These are phyloP conservation scores for Latrodectus geometricus DNA, from an alignment of 1,140 invertebrate species.

Conservation along the genomic window DNA sequence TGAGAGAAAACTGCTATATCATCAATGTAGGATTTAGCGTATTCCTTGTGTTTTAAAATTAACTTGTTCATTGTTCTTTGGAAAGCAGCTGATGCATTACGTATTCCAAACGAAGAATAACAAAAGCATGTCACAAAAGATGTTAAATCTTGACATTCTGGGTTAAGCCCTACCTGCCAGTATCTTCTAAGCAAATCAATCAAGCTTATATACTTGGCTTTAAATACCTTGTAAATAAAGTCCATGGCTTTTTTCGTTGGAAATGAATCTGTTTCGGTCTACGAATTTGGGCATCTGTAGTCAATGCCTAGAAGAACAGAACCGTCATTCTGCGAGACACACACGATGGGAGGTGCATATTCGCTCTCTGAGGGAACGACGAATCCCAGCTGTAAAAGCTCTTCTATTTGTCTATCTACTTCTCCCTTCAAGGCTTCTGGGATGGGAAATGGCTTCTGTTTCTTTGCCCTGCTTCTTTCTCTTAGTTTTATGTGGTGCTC, in stretches of 20 bases:
- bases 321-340: slow-evolving; percentile 71
- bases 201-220: neutral
- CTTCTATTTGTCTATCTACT: slow-evolving; percentile 41
- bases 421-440: slow-evolving; percentile 43
- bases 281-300: slow-evolving; percentile 70
- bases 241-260: slow-evolving; percentile 37
- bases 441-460: slow-evolving; percentile 9
- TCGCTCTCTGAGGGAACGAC: slow-evolving; percentile 21
- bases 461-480: neutral
- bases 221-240: slow-evolving; percentile 67
- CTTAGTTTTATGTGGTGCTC: slow-evolving; percentile 7
- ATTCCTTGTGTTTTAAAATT: too few species aligned
- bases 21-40: too few species aligned
- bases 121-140: too few species aligned
- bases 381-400: slow-evolving; percentile 30
- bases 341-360: slow-evolving; percentile 68
- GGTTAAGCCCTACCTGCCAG: too few species aligned
- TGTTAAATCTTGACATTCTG: too few species aligned
- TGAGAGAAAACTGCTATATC: too few species aligned
- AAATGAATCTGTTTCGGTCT: slow-evolving; percentile 69
- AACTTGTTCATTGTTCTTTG: neutral
- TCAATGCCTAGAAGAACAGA: slow-evolving; percentile 69
- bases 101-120: too few species aligned
- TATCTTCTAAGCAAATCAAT: too few species aligned
- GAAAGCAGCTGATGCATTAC: too few species aligned